phyloP scores from a whole-genome alignment of 2,797 vertebrate species.

The Oreonectes daqikongensis region DNA sequence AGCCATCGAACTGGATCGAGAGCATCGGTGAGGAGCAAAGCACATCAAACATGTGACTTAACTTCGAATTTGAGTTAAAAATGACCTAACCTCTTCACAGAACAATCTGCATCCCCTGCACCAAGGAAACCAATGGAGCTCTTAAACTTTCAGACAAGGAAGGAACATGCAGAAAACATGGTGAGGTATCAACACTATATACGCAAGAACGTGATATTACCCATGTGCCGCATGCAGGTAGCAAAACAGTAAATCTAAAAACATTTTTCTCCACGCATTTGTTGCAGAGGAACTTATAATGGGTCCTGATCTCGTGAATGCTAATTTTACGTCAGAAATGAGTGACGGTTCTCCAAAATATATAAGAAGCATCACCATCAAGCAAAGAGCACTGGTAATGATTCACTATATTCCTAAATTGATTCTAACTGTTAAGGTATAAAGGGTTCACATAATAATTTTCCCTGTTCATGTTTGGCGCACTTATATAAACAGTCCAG shows the following conservation, averaged over 20 bases:
- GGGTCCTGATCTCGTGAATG: conserved; percentile 36
- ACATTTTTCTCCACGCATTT: conserved; percentile 1
- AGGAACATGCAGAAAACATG: conserved; percentile 65
- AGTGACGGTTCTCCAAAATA: fast-evolving
- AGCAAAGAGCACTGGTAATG: conserved; percentile 41
- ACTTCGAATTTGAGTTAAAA: not conserved
- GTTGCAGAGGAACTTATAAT: conserved; percentile 55
- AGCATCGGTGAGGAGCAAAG: conserved; percentile 50
- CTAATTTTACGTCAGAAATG: conserved; percentile 44
- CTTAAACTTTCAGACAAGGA: conserved; percentile 58
- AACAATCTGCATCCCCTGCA: conserved; percentile 76
- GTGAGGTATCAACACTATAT: conserved; percentile 57
- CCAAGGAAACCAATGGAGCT: conserved; percentile 67
- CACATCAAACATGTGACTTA: not conserved
- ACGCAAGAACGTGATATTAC: not conserved
- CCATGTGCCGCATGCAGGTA: not conserved
- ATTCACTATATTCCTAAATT: not conserved
- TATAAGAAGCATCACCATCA: conserved; percentile 45
- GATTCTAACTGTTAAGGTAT: no score
- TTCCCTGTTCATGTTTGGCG: no score
- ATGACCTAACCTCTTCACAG: conserved; percentile 50
- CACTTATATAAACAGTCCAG: no score
- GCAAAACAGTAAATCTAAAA: not conserved
- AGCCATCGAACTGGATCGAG: not conserved
- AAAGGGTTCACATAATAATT: no score